phyloP scores from a whole-genome alignment of 2,797 vertebrate species.

The Leucoraja ocellata region DNA sequence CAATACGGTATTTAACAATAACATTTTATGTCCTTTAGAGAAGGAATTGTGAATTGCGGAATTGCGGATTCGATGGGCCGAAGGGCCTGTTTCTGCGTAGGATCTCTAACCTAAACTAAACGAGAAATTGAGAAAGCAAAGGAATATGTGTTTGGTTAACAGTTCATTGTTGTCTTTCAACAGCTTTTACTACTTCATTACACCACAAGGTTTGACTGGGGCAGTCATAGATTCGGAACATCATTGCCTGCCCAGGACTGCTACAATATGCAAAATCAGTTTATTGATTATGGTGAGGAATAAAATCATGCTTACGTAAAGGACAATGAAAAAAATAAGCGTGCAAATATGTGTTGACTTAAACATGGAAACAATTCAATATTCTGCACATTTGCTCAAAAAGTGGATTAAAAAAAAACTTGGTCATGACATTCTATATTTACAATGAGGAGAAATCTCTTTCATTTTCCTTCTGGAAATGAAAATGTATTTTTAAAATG shows the following conservation, averaged over 20 bases:
- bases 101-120: too few relatives aligned
- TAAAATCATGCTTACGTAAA: neutral
- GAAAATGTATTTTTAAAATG: constrained; percentile 9
- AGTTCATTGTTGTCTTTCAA: neutral
- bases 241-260: neutral
- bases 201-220: neutral
- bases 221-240: neutral
- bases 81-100: too few relatives aligned
- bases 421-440: neutral
- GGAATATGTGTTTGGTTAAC: too few relatives aligned
- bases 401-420: neutral
- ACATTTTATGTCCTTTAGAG: too few relatives aligned
- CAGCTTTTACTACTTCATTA: neutral
- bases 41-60: too few relatives aligned
- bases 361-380: neutral
- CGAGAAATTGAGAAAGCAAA: neutral
- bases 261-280: neutral
- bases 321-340: neutral
- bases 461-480: neutral
- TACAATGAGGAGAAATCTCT: neutral
- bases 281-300: neutral
- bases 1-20: too few relatives aligned
- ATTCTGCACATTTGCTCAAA: neutral
- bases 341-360: neutral
- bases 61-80: too few relatives aligned